Base-by-base conservation (phyloP, 1,140 invertebrate species). In the Zaprionus inermis region DNA sequence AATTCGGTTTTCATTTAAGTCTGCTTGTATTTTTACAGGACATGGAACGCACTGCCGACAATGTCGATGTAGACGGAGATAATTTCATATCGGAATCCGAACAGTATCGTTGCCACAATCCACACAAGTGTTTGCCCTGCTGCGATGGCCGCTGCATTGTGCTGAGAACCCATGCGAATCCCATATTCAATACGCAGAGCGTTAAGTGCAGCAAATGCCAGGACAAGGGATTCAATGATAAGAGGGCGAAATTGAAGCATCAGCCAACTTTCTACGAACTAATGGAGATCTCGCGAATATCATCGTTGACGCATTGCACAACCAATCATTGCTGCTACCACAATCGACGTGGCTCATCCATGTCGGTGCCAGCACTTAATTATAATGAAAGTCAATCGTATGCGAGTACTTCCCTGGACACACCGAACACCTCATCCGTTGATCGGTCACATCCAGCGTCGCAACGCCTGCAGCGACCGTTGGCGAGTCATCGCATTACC, bases 41-140 rank as follows among this genome's bases (percentile, higher is more conserved):
- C 46, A 79, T 86, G 41, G 85, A 92, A 64, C 81, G 89, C 12
- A 90, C 91, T 0, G 91, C 91, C 2, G 90, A 91, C 24, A 80
- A 82, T 54, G 90, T 9, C 0, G 38, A 91, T 51, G 71, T 91
- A 16, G 91, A 91, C 65, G 82, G 61, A 18, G 91, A 91, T 61
- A 76, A 91, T 57, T 91, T 91, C 30, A 79, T 91, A 18, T 89
- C 91, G 14, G 91, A 91, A 61, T 86, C 91, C n/a, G 91, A 91
- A n/a, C 84, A 86, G 57, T 91, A 82, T 78, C 86, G 91, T 18
- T 91, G 90, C 66, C 84, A 78, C 24, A 28, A 28, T 41, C 79
- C 86, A 14, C 88, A 85, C 34, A 91, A 91, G 16, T 89, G 84
- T 56, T 61, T 91, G 58, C 90, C 90, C 6, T 79, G 76, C 38